phyloP scores from a whole-genome alignment of 2,888 invertebrate genomes.

The Metallyticus violacea region DNA sequence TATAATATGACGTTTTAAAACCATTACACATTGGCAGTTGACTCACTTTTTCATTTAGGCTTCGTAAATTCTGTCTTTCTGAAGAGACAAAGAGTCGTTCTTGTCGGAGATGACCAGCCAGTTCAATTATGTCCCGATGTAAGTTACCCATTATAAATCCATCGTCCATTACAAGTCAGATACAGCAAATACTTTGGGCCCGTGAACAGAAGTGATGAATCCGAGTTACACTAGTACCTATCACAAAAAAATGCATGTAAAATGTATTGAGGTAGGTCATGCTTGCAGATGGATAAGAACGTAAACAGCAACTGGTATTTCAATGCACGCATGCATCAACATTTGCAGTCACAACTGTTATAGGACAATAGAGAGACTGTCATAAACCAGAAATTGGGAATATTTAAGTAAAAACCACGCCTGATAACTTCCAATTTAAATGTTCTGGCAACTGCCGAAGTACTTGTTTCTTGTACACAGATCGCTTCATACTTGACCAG shows the following conservation, averaged over 20 bases:
- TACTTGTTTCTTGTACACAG: not conserved
- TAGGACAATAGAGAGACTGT: too few species aligned
- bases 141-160: slow-evolving; percentile 30
- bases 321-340: not conserved
- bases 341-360: not conserved
- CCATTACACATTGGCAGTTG: too few species aligned
- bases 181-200: not conserved
- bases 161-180: slow-evolving; percentile 20
- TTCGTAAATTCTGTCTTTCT: slow-evolving; percentile 78
- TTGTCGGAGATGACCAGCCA: slow-evolving; percentile 69
- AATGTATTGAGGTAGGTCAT: not conserved
- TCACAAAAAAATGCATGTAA: not conserved
- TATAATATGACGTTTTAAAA: too few species aligned
- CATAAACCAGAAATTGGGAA: too few species aligned
- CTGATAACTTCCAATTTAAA: not conserved
- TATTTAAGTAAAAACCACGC: not conserved
- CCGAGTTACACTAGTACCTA: not conserved
- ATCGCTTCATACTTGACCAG: not conserved
- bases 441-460: not conserved
- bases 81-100: slow-evolving; percentile 85
- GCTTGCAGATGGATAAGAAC: not conserved
- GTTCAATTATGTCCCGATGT: slow-evolving; percentile 56
- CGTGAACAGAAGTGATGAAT: not conserved
- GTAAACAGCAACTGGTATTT: not conserved
- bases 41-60: slow-evolving; percentile 69